These are phyloP conservation scores for Dromiciops gliroides DNA, from an alignment of 2,113 vertebrate genomes.

Conservation along the genomic window DNA sequence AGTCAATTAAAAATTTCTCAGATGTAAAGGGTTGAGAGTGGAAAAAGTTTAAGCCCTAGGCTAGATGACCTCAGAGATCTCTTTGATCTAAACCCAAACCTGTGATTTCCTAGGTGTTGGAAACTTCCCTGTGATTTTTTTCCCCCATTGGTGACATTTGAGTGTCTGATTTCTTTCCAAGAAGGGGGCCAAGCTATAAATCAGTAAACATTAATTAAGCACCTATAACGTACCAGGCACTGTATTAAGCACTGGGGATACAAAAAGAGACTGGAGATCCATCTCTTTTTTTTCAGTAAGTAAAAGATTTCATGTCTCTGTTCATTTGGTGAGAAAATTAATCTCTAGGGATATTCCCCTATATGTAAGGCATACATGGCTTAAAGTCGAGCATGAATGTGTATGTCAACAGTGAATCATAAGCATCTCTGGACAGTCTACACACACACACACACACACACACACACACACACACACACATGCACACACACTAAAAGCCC, in stretches of 20 bases:
- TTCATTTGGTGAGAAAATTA: conserved; percentile 51
- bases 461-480: neutral
- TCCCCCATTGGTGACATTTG: conserved; percentile 17
- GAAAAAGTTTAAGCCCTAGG: no score
- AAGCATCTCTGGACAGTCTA: conserved; percentile 37
- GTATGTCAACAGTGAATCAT: conserved; percentile 52
- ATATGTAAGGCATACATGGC: conserved; percentile 53
- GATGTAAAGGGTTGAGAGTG: no score
- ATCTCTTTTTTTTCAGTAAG: conserved; percentile 46
- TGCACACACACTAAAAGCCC: neutral
- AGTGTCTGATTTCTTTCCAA: conserved; percentile 30
- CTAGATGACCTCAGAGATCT: neutral
- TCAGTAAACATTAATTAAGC: neutral
- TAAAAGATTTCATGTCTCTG: conserved; percentile 26
- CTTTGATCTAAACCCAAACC: neutral
- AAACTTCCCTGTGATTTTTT: neutral
- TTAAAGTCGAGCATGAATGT: conserved; percentile 27
- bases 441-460: neutral
- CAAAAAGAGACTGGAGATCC: neutral
- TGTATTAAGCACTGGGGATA: neutral
- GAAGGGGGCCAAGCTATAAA: neutral
- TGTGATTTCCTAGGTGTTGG: neutral
- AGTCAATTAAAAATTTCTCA: no score
- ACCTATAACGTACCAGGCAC: neutral
- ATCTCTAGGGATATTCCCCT: conserved; percentile 54